These are phyloP conservation scores for Gadopsis bispinosus DNA, from an alignment of 2,797 vertebrate species.

Conservation along the genomic window DNA sequence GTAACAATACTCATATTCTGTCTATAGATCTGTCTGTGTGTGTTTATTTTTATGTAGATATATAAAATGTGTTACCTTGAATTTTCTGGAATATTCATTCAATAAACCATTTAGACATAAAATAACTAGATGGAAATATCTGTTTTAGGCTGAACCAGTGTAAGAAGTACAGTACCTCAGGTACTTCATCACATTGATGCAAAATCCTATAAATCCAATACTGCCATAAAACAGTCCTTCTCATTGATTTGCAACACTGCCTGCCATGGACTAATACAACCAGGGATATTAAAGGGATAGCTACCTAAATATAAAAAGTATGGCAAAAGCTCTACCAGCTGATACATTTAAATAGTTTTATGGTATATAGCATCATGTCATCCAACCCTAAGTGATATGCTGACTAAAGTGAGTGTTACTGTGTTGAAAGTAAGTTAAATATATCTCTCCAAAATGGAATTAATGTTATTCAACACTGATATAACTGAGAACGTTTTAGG, in stretches of 20 bases:
- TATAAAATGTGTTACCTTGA: background rate
- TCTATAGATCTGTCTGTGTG: no score
- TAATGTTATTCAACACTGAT: background rate
- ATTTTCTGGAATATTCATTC: background rate
- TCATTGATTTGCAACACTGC: constrained; percentile 40
- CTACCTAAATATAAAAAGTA: constrained; percentile 8
- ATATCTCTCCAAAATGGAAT: background rate
- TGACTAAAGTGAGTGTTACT: background rate
- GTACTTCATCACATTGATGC: constrained; percentile 20
- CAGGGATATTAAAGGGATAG: constrained; percentile 8
- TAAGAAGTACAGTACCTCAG: constrained; percentile 2
- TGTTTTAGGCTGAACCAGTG: constrained; percentile 6
- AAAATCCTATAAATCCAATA: constrained; percentile 23
- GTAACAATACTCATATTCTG: background rate
- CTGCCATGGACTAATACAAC: constrained; percentile 15
- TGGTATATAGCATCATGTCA: background rate
- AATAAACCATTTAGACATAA: background rate
- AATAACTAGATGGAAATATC: background rate
- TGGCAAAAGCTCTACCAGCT: constrained; percentile 7
- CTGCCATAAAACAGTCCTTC: constrained; percentile 20
- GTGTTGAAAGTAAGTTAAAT: background rate
- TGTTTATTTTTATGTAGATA: background rate
- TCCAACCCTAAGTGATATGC: background rate
- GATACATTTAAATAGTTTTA: constrained; percentile 1
- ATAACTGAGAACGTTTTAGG: constrained; percentile 13